Evolutionary conservation across 1,140 invertebrate species (phyloP), one percentile per base, ranked within the genome.

Genomic region (Cotesia chilonis): DNA sequence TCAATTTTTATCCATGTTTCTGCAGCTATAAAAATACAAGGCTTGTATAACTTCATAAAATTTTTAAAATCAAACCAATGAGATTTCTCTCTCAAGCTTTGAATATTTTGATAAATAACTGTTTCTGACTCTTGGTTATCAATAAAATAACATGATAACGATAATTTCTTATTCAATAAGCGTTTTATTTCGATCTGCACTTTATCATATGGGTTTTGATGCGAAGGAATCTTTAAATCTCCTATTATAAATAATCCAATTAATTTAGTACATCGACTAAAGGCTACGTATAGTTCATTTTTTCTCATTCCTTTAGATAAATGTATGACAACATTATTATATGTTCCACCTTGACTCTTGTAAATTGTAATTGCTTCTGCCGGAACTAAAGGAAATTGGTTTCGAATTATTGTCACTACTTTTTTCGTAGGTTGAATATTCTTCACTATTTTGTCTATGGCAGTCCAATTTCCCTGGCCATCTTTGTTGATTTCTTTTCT

Each of bases 301-400:
- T 35, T 65, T 35, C 51, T 38, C 17, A 17, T 68, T 68, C 57
- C 38, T 41, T 41, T 41, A 7, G 61, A 54, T 20, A 73, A 41
- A 70, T 75, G 68, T 10, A 75, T 35, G 57, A 68, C 72, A 3
- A 70, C 38, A 3, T 70, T 70, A 20, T 75, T 20, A 71, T 76
- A 77, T 1, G 78, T 79, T 69, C 75, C 71, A 17, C 75, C 73
- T 71, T 77, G 77, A 64, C 64, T 74, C 69, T 79, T 76, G 47
- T 77, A 75, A 35, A 79, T 73, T 3, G 78, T 79, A 38, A 77
- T 68, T 14, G 76, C 75, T 70, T 78, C 76, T 4, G 76, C 73
- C 28, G 73, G 67, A 14, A 74, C 66, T 17, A 79, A 10, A 28
- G 55, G 55, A 20, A 59, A 20, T 59, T 55, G 55, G 1, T 59